Evolutionary conservation across 2,113 vertebrate species (phyloP).

Genomic region (Nicator chloris): DNA sequence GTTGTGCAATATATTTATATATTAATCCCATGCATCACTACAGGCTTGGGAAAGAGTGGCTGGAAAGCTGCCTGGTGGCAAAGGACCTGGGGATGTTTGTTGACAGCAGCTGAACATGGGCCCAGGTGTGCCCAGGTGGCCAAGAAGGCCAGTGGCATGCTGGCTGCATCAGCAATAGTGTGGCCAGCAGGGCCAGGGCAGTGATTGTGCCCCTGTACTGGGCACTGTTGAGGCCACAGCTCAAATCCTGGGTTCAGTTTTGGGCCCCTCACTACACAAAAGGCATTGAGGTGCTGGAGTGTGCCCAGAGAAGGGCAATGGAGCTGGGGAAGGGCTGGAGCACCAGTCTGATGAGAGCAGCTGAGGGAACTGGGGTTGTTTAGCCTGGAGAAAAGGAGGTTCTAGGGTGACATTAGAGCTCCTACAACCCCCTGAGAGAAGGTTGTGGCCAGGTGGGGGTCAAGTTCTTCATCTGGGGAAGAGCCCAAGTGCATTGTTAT

Average conservation of each 20-base stretch:
- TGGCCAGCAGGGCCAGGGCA: not conserved
- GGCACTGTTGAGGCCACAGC: not conserved
- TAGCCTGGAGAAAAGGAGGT: not conserved
- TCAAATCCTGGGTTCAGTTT: not conserved
- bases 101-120: accelerated
- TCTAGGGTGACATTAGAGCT: not conserved
- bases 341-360: not conserved
- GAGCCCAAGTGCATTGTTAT: not conserved
- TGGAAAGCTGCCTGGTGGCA: not conserved
- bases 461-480: not conserved
- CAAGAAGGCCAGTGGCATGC: not conserved
- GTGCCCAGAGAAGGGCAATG: accelerated
- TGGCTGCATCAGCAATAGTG: not conserved
- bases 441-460: not conserved
- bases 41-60: not conserved
- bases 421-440: not conserved
- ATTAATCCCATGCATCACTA: not conserved
- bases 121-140: not conserved
- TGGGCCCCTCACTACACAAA: not conserved
- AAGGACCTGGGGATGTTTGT: not conserved
- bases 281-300: not conserved
- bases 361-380: not conserved
- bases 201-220: not conserved
- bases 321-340: not conserved
- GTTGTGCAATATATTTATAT: not conserved